phyloP scores from a whole-genome alignment of 2,888 invertebrate genomes.

The Amphipyra tragopoginis region DNA sequence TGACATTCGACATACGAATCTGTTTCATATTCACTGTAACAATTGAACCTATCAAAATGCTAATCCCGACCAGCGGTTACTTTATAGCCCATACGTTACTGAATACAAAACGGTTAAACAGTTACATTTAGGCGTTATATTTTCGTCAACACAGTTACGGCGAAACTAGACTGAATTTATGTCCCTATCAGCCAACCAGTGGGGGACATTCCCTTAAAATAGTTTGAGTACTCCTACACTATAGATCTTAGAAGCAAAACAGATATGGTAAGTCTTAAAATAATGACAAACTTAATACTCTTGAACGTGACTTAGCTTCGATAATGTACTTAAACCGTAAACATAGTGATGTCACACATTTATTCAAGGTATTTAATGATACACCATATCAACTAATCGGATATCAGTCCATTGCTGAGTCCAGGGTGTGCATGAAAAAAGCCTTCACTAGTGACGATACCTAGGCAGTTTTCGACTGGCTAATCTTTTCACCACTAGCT shows the following conservation, averaged over 20 bases:
- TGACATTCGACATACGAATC: too few relatives aligned
- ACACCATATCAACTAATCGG: too few relatives aligned
- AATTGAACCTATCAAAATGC: slow-evolving; percentile 24
- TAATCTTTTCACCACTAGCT: too few relatives aligned
- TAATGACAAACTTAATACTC: too few relatives aligned
- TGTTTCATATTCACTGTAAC: neutral
- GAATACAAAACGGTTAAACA: slow-evolving; percentile 41
- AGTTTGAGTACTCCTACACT: slow-evolving; percentile 25
- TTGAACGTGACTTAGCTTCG: too few relatives aligned
- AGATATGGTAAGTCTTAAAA: slow-evolving; percentile 8
- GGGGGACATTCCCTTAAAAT: slow-evolving; percentile 52
- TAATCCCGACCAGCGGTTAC: neutral
- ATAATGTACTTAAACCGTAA: too few relatives aligned
- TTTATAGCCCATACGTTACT: slow-evolving; percentile 38
- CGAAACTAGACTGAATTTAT: slow-evolving; percentile 44
- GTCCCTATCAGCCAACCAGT: slow-evolving; percentile 44
- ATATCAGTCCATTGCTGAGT: too few relatives aligned
- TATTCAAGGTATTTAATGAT: too few relatives aligned
- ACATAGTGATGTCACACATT: too few relatives aligned
- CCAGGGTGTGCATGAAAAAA: too few relatives aligned
- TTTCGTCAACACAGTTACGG: slow-evolving; percentile 41
- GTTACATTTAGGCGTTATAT: slow-evolving; percentile 37
- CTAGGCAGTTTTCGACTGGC: too few relatives aligned
- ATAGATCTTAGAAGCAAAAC: slow-evolving; percentile 5
- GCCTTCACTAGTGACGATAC: too few relatives aligned